These are phyloP conservation scores for Phasianus colchicus DNA, from an alignment of 2,113 vertebrate species.

Conservation along the genomic window DNA sequence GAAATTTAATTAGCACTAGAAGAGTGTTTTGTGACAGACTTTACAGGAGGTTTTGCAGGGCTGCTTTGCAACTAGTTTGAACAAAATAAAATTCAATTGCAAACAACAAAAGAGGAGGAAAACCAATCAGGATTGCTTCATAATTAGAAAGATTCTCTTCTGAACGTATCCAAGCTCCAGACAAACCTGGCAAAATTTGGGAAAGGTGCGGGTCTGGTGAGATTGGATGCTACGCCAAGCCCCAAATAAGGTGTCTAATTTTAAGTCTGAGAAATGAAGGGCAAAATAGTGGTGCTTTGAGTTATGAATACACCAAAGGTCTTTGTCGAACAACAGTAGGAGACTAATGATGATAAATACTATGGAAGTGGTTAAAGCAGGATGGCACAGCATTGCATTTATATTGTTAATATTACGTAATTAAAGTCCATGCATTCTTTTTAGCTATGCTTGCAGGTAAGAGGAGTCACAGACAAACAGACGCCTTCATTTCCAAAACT, in stretches of 20 bases:
- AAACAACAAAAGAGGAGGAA: neutral
- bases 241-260: neutral
- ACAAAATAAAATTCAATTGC: neutral
- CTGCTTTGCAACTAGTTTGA: neutral
- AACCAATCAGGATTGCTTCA: neutral
- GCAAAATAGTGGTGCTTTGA: neutral
- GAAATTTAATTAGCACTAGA: neutral
- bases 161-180: neutral
- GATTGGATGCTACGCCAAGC: neutral
- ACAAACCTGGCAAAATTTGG: neutral
- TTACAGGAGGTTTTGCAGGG: neutral
- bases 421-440: neutral
- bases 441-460: neutral
- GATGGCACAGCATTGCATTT: neutral
- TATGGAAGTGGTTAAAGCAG: slow-evolving; percentile 21
- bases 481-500: neutral
- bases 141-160: neutral
- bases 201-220: neutral
- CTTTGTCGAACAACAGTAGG: slow-evolving; percentile 10
- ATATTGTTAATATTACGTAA: neutral
- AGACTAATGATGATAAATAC: slow-evolving; percentile 46
- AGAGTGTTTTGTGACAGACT: neutral
- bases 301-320: neutral
- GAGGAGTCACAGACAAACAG: neutral
- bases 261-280: slow-evolving; percentile 22